phyloP scores from a whole-genome alignment of 1,140 invertebrate genomes.

The Diachasma alloeum region DNA sequence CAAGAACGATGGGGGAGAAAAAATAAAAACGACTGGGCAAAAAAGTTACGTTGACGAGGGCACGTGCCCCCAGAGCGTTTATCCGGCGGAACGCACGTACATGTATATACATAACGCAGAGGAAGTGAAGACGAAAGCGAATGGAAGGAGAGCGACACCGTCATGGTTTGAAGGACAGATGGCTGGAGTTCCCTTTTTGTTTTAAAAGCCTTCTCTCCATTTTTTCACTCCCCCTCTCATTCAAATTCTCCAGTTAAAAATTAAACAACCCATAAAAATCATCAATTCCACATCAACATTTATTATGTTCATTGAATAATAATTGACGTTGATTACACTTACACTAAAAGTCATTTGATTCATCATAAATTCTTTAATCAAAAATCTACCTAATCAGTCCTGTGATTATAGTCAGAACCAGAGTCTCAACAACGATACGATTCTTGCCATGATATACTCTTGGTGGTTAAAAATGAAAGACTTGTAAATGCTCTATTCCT shows the following conservation, averaged over 20 bases:
- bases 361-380: neutral
- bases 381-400: slow-evolving; percentile 24
- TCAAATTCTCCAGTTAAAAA: neutral
- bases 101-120: neutral
- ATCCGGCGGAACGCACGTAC: slow-evolving; percentile 26
- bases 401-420: slow-evolving; percentile 23
- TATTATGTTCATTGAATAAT: neutral
- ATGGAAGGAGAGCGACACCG: slow-evolving; percentile 2
- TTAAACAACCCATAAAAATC: neutral
- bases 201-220: neutral
- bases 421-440: slow-evolving; percentile 12
- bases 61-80: slow-evolving; percentile 12
- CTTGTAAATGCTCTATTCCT: neutral
- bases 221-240: neutral
- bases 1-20: neutral
- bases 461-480: neutral
- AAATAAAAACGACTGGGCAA: neutral
- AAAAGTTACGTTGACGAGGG: neutral
- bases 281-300: slow-evolving; percentile 7
- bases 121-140: slow-evolving; percentile 16
- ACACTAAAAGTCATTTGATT: neutral
- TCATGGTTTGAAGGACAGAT: slow-evolving; percentile 27
- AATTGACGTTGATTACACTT: slow-evolving; percentile 18
- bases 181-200: slow-evolving; percentile 13
- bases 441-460: slow-evolving; percentile 32